Evolutionary conservation across 1,140 invertebrate genomes (phyloP), one percentile per base, ranked within the genome.

Genomic region (Zophobas morio): DNA sequence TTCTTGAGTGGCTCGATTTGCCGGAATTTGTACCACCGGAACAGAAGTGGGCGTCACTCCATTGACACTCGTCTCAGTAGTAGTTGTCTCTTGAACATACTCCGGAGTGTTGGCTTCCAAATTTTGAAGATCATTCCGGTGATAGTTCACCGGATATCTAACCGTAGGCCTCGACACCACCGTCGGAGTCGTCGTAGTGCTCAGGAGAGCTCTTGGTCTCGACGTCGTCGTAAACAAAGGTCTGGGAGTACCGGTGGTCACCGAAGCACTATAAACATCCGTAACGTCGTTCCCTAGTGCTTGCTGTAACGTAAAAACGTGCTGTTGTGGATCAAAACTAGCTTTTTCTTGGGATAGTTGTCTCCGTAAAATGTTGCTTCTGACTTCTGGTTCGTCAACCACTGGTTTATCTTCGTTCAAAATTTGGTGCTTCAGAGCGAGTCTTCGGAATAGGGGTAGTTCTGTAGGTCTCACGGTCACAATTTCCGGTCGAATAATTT

Each of bases 181-280:
- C 70, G 37, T 49, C n/a, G 80, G 78, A 35, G 46, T 8, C 35
- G 85, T 3, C 36, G 81, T 77, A n/a, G 80, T 81, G 73, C 74
- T 81, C 20, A 76, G 77, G 66, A 88, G 70, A 20, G 88, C 79
- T 39, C 87, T 82, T 0, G 88, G 84, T 33, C 87, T 85, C 1
- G 86, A 88, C 4, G 89, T 89, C 0, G 91, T 93, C 1, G 91
- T 93, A 79, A 93, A 93, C 6, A 93, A 84, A 8, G 91, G 91
- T 51, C 91, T 84, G 6, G 90, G 88, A 40, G 91, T 91, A 51
- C 88, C 89, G 6, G 83, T 83, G 36, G 88, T 86, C 34, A 91
- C 81, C 35, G 91, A 89, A 66, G 90, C 89, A 40, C 90, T 91
- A 78, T 93, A 93, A 4, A 93, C 89, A 79, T 93, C 92, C 1